Evolutionary conservation across 1,140 invertebrate genomes (phyloP).

Genomic region (Drosophila setifemur): DNA sequence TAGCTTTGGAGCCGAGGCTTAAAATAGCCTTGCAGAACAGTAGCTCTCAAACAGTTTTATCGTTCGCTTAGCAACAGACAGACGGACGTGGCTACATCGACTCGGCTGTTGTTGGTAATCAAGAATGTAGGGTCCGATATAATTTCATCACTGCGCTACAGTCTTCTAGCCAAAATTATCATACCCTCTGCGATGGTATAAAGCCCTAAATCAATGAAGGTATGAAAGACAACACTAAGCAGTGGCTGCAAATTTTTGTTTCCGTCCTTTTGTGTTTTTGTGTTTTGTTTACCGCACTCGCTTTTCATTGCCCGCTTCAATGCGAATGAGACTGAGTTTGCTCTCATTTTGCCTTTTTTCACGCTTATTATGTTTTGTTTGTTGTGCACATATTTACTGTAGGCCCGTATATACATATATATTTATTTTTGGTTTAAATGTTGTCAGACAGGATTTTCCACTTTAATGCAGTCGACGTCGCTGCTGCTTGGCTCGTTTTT

Average conservation of each 20-base stretch:
- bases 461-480: constrained; percentile 67
- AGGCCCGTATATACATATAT: constrained; percentile 30
- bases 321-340: constrained; percentile 37
- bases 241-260: not conserved
- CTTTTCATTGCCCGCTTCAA: constrained; percentile 47
- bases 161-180: no score
- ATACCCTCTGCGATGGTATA: no score
- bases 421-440: constrained; percentile 63
- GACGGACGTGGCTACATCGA: no score
- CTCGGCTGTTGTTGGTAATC: no score
- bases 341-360: constrained; percentile 75
- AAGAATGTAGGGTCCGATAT: no score
- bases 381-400: constrained; percentile 48
- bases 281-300: constrained; percentile 32
- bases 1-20: no score
- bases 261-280: constrained; percentile 15
- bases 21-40: no score
- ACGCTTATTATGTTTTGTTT: constrained; percentile 72
- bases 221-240: not conserved
- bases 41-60: no score
- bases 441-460: constrained; percentile 79
- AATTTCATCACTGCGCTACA: no score
- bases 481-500: constrained; percentile 57
- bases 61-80: no score
- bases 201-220: not conserved